Evolutionary conservation across 92 coral and sea anemone species (phyloP).

Genomic region (Parazoanthus swiftii): DNA sequence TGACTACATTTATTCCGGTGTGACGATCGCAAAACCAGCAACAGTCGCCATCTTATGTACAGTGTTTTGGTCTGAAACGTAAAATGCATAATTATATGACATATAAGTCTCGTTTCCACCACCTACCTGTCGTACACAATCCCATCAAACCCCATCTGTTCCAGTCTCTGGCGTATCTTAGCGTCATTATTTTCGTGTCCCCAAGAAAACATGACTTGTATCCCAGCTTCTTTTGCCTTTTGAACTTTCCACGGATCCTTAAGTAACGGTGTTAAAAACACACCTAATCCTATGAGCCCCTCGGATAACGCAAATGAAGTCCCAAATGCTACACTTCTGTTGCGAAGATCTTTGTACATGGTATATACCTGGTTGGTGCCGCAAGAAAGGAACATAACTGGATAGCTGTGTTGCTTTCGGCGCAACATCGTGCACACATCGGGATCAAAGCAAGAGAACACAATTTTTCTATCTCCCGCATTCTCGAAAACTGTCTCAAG

Average conservation of each 20-base stretch:
- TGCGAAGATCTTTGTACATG: constrained; percentile 52
- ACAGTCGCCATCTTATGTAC: too few species aligned
- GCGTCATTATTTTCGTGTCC: constrained; percentile 46
- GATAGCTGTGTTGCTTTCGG: constrained; percentile 53
- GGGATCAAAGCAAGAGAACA: constrained; percentile 57
- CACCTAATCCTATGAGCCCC: constrained; percentile 46
- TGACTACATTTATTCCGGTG: too few species aligned
- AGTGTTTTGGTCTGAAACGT: background rate
- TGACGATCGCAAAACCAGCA: too few species aligned
- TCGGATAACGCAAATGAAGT: constrained; percentile 52
- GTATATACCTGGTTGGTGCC: constrained; percentile 38
- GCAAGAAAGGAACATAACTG: constrained; percentile 46
- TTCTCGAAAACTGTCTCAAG: constrained; percentile 55
- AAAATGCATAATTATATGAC: background rate
- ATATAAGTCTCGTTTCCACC: background rate
- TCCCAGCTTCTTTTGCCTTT: constrained; percentile 39
- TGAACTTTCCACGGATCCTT: constrained; percentile 48
- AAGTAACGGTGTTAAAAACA: constrained; percentile 47
- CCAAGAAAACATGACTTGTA: constrained; percentile 47
- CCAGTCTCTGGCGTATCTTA: constrained; percentile 43
- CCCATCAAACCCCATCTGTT: constrained; percentile 47
- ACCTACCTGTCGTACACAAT: constrained; percentile 56
- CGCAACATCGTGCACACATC: constrained; percentile 58
- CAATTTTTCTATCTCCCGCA: constrained; percentile 50
- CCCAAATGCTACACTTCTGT: constrained; percentile 47